Conservation (phyloP, 2,113 vertebrate species). For the Uria lomvia region DNA sequence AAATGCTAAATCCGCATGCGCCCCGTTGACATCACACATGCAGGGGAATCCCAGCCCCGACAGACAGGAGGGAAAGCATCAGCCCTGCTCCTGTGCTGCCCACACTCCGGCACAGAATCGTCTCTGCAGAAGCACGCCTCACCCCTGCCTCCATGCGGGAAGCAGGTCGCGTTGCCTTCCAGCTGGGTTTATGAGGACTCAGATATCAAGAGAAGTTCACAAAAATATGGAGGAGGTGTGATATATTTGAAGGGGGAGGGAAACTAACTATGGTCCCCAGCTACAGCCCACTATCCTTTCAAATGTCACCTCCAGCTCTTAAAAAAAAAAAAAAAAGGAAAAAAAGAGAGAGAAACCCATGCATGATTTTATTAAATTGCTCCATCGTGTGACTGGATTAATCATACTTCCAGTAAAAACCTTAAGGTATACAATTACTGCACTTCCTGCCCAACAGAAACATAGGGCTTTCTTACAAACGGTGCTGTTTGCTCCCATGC, state of each 20-base stretch:
- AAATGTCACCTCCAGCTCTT: neutral
- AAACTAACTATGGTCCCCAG: neutral
- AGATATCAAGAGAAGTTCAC: neutral
- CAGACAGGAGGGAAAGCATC: neutral
- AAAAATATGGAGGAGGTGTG: neutral
- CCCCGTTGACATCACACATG: neutral
- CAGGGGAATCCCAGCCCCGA: conserved; percentile 11
- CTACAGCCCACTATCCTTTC: neutral
- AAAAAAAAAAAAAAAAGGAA: too few species aligned
- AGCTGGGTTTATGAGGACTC: neutral
- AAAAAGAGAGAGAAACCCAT: neutral
- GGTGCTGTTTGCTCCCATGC: neutral
- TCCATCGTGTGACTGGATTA: neutral
- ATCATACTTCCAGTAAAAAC: neutral
- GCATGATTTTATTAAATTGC: neutral
- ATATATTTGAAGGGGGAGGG: neutral
- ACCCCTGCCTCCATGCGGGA: neutral
- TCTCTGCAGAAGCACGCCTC: neutral
- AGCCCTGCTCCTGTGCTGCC: neutral
- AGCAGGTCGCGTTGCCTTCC: neutral
- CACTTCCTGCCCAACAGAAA: neutral
- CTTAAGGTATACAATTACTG: neutral
- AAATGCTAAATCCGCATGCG: neutral
- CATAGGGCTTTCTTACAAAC: neutral
- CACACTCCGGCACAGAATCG: neutral